phyloP scores from a whole-genome alignment of 2,888 invertebrate genomes.

The Crossocerus cetratus region DNA sequence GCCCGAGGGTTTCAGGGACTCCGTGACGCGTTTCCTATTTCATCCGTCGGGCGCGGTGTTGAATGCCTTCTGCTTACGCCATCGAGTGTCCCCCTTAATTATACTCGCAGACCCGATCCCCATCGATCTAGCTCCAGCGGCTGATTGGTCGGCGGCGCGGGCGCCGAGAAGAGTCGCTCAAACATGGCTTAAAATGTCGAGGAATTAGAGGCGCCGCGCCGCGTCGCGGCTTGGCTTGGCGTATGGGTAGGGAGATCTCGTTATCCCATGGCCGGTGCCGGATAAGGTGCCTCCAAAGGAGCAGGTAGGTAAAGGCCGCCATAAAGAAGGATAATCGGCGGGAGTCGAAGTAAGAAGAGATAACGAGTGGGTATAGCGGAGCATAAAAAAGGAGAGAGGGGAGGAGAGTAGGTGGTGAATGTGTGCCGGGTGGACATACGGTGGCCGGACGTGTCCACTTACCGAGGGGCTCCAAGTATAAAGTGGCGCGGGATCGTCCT shows the following conservation, averaged over 20 bases:
- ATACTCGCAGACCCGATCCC: neutral
- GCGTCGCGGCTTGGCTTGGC: too few species aligned
- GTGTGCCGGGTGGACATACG: slow-evolving; percentile 26
- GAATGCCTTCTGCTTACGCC: slow-evolving; percentile 40
- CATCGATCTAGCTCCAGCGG: neutral
- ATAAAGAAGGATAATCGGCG: slow-evolving; percentile 54
- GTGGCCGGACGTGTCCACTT: slow-evolving; percentile 1
- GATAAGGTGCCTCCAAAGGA: slow-evolving; percentile 1
- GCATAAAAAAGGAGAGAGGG: slow-evolving; percentile 49
- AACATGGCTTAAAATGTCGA: neutral
- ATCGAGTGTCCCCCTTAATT: slow-evolving; percentile 8
- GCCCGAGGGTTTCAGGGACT: slow-evolving; percentile 46
- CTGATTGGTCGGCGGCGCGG: neutral
- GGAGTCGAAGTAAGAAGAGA: slow-evolving; percentile 58
- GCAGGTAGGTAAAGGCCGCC: slow-evolving; percentile 36
- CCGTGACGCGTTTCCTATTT: slow-evolving; percentile 51
- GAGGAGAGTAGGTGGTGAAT: slow-evolving; percentile 45
- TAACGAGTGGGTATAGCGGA: slow-evolving; percentile 52
- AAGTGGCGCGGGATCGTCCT: neutral
- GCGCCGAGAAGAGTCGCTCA: neutral
- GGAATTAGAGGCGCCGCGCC: neutral
- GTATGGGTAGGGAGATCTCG: neutral
- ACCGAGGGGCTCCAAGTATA: neutral
- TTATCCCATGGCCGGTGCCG: neutral
- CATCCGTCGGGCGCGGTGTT: slow-evolving; percentile 45